A percentile compares a stretch with the other conserved stretches of the same genome.
Evolutionary conservation across 2,888 invertebrate genomes (phyloP).

Genomic region (Orchestes rusci): DNA sequence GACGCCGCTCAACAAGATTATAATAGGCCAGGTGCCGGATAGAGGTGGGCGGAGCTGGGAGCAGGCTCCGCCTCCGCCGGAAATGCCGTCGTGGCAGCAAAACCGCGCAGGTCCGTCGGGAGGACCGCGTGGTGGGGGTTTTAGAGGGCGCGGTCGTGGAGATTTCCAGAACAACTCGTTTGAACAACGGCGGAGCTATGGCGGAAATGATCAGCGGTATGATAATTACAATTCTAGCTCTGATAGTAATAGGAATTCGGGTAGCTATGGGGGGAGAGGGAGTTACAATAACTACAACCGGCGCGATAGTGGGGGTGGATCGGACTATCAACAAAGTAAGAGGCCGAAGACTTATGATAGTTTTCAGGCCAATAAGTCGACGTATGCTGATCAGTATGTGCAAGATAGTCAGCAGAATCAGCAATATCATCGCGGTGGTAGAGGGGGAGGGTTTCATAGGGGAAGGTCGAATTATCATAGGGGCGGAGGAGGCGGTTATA

Average conservation of each 20-base stretch:
- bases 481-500: slow-evolving; percentile 26
- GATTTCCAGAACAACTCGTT: no score
- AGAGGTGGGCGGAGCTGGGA: slow-evolving; percentile 90
- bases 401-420: slow-evolving; percentile 42
- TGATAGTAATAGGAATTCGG: neutral
- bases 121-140: slow-evolving; percentile 31
- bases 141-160: slow-evolving; percentile 1
- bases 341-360: slow-evolving; percentile 42
- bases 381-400: slow-evolving; percentile 44
- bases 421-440: slow-evolving; percentile 37
- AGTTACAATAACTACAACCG: slow-evolving; percentile 31
- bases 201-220: slow-evolving; percentile 26
- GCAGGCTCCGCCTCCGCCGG: slow-evolving; percentile 87
- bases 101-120: slow-evolving; percentile 44
- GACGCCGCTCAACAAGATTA: slow-evolving; percentile 77
- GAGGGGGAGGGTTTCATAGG: slow-evolving; percentile 40
- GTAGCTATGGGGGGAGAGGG: slow-evolving; percentile 33
- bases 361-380: slow-evolving; percentile 39
- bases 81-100: slow-evolving; percentile 95
- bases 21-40: slow-evolving; percentile 88
- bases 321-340: slow-evolving; percentile 37
- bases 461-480: slow-evolving; percentile 30
- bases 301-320: slow-evolving; percentile 28
- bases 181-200: slow-evolving; percentile 17
- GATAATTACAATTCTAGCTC: slow-evolving; percentile 6